Base-by-base conservation (phyloP, 2,888 invertebrate species). In the Slavum lentiscoides region DNA sequence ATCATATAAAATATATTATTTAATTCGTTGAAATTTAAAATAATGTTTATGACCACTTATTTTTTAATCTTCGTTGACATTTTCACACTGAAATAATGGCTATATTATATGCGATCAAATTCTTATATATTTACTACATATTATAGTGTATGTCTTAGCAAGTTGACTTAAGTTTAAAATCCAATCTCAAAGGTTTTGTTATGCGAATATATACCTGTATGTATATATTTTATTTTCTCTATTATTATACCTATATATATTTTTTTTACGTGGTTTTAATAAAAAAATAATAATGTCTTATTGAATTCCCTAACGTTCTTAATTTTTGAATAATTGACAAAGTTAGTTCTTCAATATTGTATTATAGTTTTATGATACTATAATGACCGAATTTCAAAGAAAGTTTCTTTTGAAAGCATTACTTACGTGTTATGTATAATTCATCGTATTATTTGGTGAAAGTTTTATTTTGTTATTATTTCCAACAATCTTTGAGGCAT, bases 401-500 rank as follows among this genome's bases (percentile, higher is more conserved):
- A n/a, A 64, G 4, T 62, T 53, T 64, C n/a, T 53, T 74, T 53
- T 0, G 13, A 23, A 23, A 23, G 13, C 8, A 37, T 43, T 23
- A 23, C 6, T 61, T 39, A 23, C 23, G 17, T 23, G 0, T 43
- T 21, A 19, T 43, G 17, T 61, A 43, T 17, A 21, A 72, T 72
- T 59, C 0, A 59, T 62, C 21, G 30, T 15, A 4, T 53, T 30
- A 19, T 62, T 30, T 61, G 7, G n/a, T 5, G n/a, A 49, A 61
- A 70, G 15, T 55, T 70, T 19, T 30, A 19, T 69, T 69, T 69
- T 59, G n/a, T 53, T 49, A 53, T 53, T 68, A 39, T 67, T 67
- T 43, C 21, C 67, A 6, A 21, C 21, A 6, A 15, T 15, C 43
- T 67, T 43, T 15, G 19, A 19, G 55, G 55, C 19, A 55, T 55